These are phyloP conservation scores for Catostomus latipinnis DNA, from an alignment of 2,797 vertebrate species.

Conservation along the genomic window DNA sequence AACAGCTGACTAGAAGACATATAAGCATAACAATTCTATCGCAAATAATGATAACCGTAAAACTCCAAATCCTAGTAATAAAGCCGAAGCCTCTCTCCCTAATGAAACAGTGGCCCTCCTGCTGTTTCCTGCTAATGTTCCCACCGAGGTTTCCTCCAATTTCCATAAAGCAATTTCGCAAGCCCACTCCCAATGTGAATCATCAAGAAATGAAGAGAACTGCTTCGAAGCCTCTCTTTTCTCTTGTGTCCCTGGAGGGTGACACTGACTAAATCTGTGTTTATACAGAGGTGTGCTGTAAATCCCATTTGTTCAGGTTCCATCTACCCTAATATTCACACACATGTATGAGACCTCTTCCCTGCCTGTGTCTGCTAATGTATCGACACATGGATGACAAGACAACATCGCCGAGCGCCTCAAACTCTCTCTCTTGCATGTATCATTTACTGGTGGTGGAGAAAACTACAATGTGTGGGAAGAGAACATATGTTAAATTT, in stretches of 20 bases:
- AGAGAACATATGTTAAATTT: slow-evolving; percentile 56
- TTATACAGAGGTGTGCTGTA: slow-evolving; percentile 53
- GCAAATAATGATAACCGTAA: slow-evolving; percentile 76
- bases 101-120: slow-evolving; percentile 72
- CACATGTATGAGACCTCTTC: slow-evolving; percentile 58
- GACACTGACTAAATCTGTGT: slow-evolving; percentile 51
- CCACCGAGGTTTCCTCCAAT: slow-evolving; percentile 67
- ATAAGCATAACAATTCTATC: slow-evolving; percentile 70
- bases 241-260: slow-evolving; percentile 46
- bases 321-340: slow-evolving; percentile 70
- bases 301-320: slow-evolving; percentile 68
- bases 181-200: slow-evolving; percentile 74
- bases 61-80: slow-evolving; percentile 74
- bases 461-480: slow-evolving; percentile 47
- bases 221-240: slow-evolving; percentile 35
- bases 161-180: slow-evolving; percentile 77
- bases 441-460: slow-evolving; percentile 21
- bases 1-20: slow-evolving; percentile 68
- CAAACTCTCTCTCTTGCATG: slow-evolving; percentile 22
- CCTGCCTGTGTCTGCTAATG: slow-evolving; percentile 48
- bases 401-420: slow-evolving; percentile 32
- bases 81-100: slow-evolving; percentile 69
- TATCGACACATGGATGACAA: slow-evolving; percentile 46
- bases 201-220: slow-evolving; percentile 74
- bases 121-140: slow-evolving; percentile 70